These are phyloP conservation scores for Anguilla pacifica DNA, from an alignment of 2,797 vertebrate species.

Conservation along the genomic window DNA sequence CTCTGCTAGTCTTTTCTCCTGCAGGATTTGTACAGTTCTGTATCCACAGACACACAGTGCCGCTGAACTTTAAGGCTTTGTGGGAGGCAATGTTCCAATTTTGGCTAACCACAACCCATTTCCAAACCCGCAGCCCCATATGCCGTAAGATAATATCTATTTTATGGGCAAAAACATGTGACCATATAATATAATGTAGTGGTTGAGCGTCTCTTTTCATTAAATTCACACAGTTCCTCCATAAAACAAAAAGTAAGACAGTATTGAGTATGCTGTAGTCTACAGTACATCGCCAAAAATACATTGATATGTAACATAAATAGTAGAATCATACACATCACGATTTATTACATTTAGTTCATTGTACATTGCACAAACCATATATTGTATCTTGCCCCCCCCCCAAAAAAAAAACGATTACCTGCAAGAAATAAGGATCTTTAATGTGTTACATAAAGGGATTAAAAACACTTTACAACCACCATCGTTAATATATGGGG, in stretches of 20 bases:
- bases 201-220: neutral
- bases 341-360: neutral
- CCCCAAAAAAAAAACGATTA: neutral
- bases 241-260: neutral
- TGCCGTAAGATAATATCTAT: neutral
- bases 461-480: neutral
- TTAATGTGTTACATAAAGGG: neutral
- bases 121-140: neutral
- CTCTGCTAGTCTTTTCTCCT: neutral
- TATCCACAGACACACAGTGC: neutral
- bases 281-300: neutral
- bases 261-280: neutral
- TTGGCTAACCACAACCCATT: neutral
- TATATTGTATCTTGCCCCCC: neutral
- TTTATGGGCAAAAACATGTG: neutral
- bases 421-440: neutral
- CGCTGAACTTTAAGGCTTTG: neutral
- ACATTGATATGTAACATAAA: neutral
- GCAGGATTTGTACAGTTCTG: neutral
- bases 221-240: neutral
- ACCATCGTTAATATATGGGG: neutral
- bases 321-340: neutral
- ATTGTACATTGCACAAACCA: neutral
- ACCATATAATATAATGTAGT: neutral
- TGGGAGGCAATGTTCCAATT: conserved; percentile 1